Conservation (phyloP, 2,888 invertebrate species). For the Dynastes maya region DNA sequence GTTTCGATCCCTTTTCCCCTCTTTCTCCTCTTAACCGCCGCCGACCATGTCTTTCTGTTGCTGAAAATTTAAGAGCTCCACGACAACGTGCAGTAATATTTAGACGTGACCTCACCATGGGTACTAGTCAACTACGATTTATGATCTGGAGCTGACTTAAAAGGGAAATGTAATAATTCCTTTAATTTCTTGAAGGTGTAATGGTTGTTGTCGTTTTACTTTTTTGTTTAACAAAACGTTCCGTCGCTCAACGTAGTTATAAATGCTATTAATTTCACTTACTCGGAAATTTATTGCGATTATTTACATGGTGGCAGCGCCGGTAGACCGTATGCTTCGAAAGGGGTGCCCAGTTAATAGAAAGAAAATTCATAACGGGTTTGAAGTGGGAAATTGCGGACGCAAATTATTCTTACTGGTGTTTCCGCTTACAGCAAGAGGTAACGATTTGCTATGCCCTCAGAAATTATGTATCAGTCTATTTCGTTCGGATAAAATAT, state of each 20-base stretch:
- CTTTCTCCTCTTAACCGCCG: conserved; percentile 27
- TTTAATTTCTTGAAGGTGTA: conserved; percentile 35
- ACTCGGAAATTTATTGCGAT: conserved; percentile 45
- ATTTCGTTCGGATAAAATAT: no score
- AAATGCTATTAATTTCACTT: conserved; percentile 46
- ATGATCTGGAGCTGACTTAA: conserved; percentile 36
- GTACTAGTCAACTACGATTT: conserved; percentile 34
- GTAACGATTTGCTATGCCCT: background rate
- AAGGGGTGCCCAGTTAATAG: background rate
- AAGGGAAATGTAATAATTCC: conserved; percentile 37
- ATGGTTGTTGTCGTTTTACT: conserved; percentile 18
- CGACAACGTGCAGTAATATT: conserved; percentile 35
- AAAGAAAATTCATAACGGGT: background rate
- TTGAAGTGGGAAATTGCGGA: conserved; percentile 12
- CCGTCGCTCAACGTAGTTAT: background rate
- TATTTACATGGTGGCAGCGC: conserved; percentile 15
- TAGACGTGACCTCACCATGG: conserved; percentile 36
- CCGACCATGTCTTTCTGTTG: conserved; percentile 42
- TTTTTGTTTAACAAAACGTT: conserved; percentile 23
- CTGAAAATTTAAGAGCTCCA: conserved; percentile 44
- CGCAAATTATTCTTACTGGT: background rate
- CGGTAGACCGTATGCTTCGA: background rate
- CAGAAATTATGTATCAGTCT: no score
- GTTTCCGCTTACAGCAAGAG: background rate
- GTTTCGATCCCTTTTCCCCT: conserved; percentile 39